A percentile compares a stretch with the other conserved stretches of the same genome.
These are phyloP conservation scores for Ptilonorhynchus violaceus DNA, from an alignment of 2,113 vertebrate genomes.

Conservation along the genomic window DNA sequence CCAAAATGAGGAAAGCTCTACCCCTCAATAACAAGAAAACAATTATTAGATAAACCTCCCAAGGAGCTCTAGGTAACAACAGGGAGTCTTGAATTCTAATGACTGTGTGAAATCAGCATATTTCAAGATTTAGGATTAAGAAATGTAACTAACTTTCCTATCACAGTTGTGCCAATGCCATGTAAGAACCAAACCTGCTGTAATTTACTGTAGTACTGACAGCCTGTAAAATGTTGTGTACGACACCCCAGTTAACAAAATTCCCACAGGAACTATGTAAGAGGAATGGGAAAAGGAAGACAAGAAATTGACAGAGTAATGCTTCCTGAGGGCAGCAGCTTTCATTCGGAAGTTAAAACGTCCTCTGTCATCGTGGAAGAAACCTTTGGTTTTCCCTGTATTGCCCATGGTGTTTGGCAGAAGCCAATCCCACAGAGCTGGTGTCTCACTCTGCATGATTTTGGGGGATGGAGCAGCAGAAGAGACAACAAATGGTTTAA, in stretches of 20 bases:
- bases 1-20: background rate
- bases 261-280: background rate
- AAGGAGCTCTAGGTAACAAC: background rate
- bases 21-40: background rate
- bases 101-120: background rate
- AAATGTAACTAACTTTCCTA: background rate
- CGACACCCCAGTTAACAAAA: background rate
- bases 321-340: background rate
- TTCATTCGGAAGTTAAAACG: background rate
- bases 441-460: background rate
- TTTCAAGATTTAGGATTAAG: background rate
- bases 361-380: background rate
- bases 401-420: fast-evolving
- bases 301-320: background rate
- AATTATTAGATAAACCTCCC: background rate
- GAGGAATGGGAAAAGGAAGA: background rate
- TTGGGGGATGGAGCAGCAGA: background rate
- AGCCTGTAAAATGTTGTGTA: background rate
- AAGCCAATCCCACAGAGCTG: background rate
- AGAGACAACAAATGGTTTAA: background rate
- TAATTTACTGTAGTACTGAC: background rate
- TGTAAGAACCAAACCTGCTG: background rate
- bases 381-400: no score
- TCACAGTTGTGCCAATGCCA: background rate
- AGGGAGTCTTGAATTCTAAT: background rate